These are phyloP conservation scores for Tetranychus truncatus DNA, from an alignment of 2,888 invertebrate species.

Conservation along the genomic window DNA sequence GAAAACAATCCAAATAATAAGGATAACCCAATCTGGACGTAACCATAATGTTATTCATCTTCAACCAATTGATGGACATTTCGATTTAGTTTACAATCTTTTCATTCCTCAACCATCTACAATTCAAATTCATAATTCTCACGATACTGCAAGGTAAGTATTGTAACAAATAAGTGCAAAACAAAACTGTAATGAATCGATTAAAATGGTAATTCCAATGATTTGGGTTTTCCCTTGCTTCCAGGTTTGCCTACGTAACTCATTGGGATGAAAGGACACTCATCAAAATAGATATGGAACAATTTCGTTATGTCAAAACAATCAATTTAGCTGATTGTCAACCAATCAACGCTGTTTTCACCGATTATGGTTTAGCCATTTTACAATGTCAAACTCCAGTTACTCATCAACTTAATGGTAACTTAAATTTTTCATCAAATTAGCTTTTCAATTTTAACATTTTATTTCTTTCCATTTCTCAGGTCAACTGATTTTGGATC, in stretches of 20 bases:
- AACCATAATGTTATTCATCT: slow-evolving; percentile 40
- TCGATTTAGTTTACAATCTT: slow-evolving; percentile 48
- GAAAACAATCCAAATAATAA: slow-evolving; percentile 40
- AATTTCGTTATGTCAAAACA: slow-evolving; percentile 49
- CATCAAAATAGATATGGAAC: slow-evolving; percentile 51
- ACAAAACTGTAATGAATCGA: not conserved
- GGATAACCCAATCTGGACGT: slow-evolving; percentile 46
- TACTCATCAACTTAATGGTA: slow-evolving; percentile 41
- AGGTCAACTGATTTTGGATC: slow-evolving; percentile 48
- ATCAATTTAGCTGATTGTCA: slow-evolving; percentile 52
- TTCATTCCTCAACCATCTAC: slow-evolving; percentile 37
- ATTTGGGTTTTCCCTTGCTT: not conserved
- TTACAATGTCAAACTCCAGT: slow-evolving; percentile 50
- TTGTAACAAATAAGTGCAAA: not conserved
- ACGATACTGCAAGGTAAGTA: not conserved
- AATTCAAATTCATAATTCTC: slow-evolving; percentile 7
- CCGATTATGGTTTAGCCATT: slow-evolving; percentile 49
- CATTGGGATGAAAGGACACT: slow-evolving; percentile 51
- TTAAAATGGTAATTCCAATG: not conserved
- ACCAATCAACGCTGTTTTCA: slow-evolving; percentile 49
- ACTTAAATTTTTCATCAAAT: not conserved
- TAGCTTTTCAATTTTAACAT: not conserved
- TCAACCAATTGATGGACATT: slow-evolving; percentile 54
- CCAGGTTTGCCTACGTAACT: slow-evolving; percentile 43
- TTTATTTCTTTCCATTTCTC: not conserved